A percentile compares a stretch with the other conserved stretches of the same genome.
These are phyloP conservation scores for Cranoglanis bouderius DNA, from an alignment of 2,113 vertebrate genomes.

Conservation along the genomic window DNA sequence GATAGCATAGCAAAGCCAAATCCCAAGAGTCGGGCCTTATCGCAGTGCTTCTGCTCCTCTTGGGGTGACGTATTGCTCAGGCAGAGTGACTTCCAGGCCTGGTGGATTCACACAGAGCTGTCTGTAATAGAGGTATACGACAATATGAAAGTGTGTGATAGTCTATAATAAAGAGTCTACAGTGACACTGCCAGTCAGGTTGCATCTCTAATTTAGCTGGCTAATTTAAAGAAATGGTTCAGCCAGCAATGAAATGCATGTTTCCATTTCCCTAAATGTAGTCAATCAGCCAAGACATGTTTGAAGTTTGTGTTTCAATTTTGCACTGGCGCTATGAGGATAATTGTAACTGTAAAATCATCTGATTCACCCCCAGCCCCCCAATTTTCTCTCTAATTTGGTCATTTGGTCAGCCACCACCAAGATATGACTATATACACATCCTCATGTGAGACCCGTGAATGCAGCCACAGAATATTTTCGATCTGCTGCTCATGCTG, in stretches of 20 bases:
- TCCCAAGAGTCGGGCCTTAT: constrained; percentile 55
- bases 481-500: not conserved
- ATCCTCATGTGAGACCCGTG: not conserved
- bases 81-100: constrained; percentile 27
- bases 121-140: not conserved
- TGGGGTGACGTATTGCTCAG: constrained; percentile 59
- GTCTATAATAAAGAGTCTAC: not conserved
- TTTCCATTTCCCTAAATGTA: not conserved
- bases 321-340: not conserved
- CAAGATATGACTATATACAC: not conserved
- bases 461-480: not conserved
- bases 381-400: not conserved
- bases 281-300: not conserved
- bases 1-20: constrained; percentile 31
- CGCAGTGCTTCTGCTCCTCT: constrained; percentile 50
- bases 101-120: constrained; percentile 7
- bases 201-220: not conserved
- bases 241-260: not conserved
- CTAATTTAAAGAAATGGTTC: not conserved
- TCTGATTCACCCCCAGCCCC: not conserved
- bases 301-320: not conserved
- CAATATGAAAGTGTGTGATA: not conserved
- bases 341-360: not conserved
- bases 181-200: not conserved
- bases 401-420: not conserved